These are phyloP conservation scores for Mesocentrotus franciscanus DNA, from an alignment of 53 echinoderm and acorn worm species.

Conservation along the genomic window DNA sequence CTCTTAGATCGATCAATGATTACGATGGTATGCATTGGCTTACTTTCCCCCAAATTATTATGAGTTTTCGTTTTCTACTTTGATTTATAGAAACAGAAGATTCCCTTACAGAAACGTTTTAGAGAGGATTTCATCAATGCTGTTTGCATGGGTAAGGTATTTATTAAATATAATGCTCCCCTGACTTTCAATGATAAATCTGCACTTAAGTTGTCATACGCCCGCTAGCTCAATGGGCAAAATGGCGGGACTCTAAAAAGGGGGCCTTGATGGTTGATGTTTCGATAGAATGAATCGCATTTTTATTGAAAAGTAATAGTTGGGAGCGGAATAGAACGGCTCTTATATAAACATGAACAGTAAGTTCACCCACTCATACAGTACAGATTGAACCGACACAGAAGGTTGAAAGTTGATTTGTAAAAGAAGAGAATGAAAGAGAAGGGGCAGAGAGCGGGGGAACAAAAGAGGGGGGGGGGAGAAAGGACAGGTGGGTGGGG, in stretches of 20 bases:
- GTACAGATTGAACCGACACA: not conserved
- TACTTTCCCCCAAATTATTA: not conserved
- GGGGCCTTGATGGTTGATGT: not conserved
- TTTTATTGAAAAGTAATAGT: not conserved
- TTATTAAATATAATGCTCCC: not conserved
- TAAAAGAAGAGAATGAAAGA: not conserved
- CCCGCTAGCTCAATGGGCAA: not conserved
- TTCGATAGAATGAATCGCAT: not conserved
- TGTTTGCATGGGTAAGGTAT: not conserved
- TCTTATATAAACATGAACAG: not conserved
- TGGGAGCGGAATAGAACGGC: not conserved
- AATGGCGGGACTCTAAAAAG: not conserved
- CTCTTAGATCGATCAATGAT: too few relatives aligned
- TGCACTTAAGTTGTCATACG: slow-evolving; percentile 27
- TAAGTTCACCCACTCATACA: not conserved
- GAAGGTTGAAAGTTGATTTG: not conserved
- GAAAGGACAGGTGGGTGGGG: not conserved
- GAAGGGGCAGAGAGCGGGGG: not conserved
- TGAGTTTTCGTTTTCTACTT: too few relatives aligned
- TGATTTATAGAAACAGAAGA: not conserved
- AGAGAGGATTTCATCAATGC: not conserved
- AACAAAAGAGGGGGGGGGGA: not conserved
- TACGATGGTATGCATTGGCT: not conserved
- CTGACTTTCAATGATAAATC: slow-evolving; percentile 22
- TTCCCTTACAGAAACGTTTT: not conserved